Evolutionary conservation across 30 jellyfish, hydroid and myxozoan genomes (phyloP).

Genomic region (Cassiopea andromeda): DNA sequence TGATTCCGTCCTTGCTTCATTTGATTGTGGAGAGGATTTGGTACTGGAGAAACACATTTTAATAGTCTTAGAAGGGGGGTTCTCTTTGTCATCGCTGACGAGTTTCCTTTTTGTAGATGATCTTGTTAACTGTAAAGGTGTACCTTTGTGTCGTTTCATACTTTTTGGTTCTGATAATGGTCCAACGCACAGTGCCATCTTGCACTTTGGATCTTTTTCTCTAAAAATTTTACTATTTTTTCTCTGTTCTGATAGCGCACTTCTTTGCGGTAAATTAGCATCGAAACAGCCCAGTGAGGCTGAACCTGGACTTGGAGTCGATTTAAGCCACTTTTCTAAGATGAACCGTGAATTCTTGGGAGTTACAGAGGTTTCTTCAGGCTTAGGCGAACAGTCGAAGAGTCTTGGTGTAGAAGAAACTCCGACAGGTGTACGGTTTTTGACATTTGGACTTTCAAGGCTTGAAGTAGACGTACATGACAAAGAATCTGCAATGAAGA

Average conservation of each 20-base stretch:
- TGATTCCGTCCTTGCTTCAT: neutral
- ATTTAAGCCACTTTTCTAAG: constrained; percentile 55
- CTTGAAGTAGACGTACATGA: constrained; percentile 35
- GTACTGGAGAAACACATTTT: constrained; percentile 32
- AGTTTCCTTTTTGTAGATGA: constrained; percentile 60
- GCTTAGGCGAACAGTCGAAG: neutral
- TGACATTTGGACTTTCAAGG: constrained; percentile 16
- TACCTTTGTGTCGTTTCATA: constrained; percentile 21
- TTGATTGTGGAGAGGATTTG: constrained; percentile 20
- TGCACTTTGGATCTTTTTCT: constrained; percentile 14
- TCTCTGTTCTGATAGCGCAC: constrained; percentile 24
- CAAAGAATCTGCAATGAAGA: constrained; percentile 11
- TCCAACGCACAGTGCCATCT: constrained; percentile 45
- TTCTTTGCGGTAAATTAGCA: neutral
- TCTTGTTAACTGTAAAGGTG: neutral
- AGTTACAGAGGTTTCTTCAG: constrained; percentile 7
- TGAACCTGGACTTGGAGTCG: constrained; percentile 59
- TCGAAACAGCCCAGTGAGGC: neutral
- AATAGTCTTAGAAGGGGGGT: constrained; percentile 59
- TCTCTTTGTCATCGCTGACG: constrained; percentile 52
- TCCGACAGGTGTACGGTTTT: neutral
- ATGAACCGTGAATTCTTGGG: constrained; percentile 62
- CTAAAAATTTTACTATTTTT: neutral
- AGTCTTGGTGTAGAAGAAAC: constrained; percentile 53
- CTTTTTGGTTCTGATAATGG: constrained; percentile 48